These are phyloP conservation scores for Sula dactylatra DNA, from an alignment of 2,113 vertebrate genomes.

Conservation along the genomic window DNA sequence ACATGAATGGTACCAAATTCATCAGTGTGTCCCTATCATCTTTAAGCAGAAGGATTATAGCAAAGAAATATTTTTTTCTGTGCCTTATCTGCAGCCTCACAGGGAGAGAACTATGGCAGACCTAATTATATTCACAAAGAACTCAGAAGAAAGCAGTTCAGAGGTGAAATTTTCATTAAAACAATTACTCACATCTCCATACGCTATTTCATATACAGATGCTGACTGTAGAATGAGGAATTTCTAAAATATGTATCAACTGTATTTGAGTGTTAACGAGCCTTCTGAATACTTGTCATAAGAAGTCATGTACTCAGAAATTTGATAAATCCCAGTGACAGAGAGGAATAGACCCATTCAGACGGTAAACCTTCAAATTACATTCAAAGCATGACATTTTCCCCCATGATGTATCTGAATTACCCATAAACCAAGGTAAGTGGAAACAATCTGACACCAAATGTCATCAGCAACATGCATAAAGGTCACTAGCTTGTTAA, in stretches of 20 bases:
- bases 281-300: conserved; percentile 38
- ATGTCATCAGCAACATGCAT: neutral
- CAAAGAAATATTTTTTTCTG: conserved; percentile 58
- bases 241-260: conserved; percentile 54
- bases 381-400: conserved; percentile 29
- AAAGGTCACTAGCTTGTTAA: conserved; percentile 8
- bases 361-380: conserved; percentile 4
- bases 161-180: conserved; percentile 73
- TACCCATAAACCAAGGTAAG: neutral
- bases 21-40: conserved; percentile 61
- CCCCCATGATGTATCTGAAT: neutral
- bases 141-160: conserved; percentile 47
- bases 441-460: conserved; percentile 12
- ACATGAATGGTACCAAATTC: conserved; percentile 59
- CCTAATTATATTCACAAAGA: conserved; percentile 71
- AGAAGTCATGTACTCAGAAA: conserved; percentile 31
- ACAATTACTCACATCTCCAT: conserved; percentile 69
- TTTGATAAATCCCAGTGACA: conserved; percentile 35
- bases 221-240: neutral
- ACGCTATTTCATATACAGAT: conserved; percentile 59
- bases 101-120: conserved; percentile 59
- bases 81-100: conserved; percentile 69
- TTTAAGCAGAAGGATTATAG: conserved; percentile 70
- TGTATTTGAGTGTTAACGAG: conserved; percentile 47
- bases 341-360: conserved; percentile 3